A percentile compares a stretch with the other conserved stretches of the same genome.
These are phyloP conservation scores for Pangasius sanitwongsei DNA, from an alignment of 2,797 vertebrate genomes.

Conservation along the genomic window DNA sequence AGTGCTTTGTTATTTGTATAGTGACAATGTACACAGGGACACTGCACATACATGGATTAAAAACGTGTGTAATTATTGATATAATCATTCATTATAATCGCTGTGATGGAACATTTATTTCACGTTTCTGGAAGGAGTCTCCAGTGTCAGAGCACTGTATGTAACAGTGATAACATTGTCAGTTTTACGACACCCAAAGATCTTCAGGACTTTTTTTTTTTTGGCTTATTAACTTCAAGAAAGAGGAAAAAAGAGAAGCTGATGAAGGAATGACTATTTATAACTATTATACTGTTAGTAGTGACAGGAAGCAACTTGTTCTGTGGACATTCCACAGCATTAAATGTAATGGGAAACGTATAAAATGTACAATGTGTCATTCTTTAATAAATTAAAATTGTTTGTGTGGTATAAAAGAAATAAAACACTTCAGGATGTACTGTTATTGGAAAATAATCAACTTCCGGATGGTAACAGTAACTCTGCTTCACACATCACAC, in stretches of 20 bases:
- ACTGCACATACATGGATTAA: background rate
- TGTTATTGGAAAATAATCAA: background rate
- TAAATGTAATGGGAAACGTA: background rate
- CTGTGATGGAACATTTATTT: background rate
- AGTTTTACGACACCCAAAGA: background rate
- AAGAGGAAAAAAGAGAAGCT: background rate
- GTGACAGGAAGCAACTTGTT: background rate
- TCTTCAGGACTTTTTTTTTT: background rate
- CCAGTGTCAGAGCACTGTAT: background rate
- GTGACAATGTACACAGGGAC: background rate
- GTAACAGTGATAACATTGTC: background rate
- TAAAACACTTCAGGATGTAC: background rate
- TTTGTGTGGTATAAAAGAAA: background rate
- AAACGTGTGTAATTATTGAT: background rate
- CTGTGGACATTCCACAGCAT: background rate
- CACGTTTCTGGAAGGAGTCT: background rate
- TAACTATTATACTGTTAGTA: background rate
- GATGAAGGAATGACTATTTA: background rate
- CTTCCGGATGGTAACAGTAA: background rate
- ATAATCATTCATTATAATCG: background rate
- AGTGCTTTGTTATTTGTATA: background rate
- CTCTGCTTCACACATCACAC: background rate
- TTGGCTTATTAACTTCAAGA: background rate
- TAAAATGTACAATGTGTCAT: background rate
- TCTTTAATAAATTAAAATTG: background rate